Percentiles rank a stretch among this genome's conserved stretches.
These are phyloP conservation scores for Ischnus inquisitorius DNA, from an alignment of 2,888 invertebrate species.

Conservation along the genomic window DNA sequence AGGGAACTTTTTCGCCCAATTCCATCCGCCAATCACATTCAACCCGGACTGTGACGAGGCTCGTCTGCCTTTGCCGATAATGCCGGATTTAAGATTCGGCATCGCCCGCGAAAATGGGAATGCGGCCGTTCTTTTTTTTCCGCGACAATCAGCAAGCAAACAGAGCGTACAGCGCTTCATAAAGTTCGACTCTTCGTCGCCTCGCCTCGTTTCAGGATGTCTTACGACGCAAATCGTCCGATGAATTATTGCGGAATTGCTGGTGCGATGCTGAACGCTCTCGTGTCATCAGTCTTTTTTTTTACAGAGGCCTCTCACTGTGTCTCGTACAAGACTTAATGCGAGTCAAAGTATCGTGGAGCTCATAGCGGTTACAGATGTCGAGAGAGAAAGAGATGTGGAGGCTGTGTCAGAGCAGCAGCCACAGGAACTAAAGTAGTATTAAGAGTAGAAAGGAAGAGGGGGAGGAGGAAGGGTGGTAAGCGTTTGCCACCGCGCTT, in stretches of 20 bases:
- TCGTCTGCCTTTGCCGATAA: neutral
- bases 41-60: neutral
- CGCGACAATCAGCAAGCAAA: neutral
- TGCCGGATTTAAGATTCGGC: neutral
- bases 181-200: neutral
- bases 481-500: constrained; percentile 63
- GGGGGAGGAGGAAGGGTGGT: no score
- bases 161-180: neutral
- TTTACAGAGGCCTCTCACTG: neutral
- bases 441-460: constrained; percentile 66
- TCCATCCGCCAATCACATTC: constrained; percentile 13
- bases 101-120: neutral
- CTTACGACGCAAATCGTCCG: constrained; percentile 3
- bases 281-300: constrained; percentile 5
- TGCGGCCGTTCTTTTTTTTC: neutral
- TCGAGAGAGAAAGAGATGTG: constrained; percentile 36
- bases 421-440: constrained; percentile 64
- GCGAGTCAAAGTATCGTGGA: constrained; percentile 8
- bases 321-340: constrained; percentile 10
- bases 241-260: constrained; percentile 29
- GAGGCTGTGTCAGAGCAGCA: constrained; percentile 4
- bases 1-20: neutral
- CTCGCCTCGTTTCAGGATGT: neutral
- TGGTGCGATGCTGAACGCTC: constrained; percentile 12
- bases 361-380: constrained; percentile 1